These are phyloP conservation scores for Trogon surrucura DNA, from an alignment of 2,113 vertebrate species.

Conservation along the genomic window DNA sequence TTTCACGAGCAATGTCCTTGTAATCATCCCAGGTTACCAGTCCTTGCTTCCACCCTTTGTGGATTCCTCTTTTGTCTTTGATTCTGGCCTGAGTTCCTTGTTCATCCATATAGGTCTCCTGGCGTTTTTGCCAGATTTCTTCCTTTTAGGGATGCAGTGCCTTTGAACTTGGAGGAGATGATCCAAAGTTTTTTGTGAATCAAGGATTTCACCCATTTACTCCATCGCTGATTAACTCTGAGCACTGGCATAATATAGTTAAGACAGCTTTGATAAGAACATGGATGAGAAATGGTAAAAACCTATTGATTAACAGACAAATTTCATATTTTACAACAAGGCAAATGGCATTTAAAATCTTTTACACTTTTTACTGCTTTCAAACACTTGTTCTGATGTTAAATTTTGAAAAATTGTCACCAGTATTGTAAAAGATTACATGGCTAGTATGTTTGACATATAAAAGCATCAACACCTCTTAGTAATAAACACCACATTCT, in stretches of 20 bases:
- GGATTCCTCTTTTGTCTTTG: too few relatives aligned
- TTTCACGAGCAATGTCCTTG: too few relatives aligned
- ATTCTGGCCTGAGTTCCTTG: too few relatives aligned
- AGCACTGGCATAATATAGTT: background rate
- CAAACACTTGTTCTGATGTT: background rate
- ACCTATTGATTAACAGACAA: background rate
- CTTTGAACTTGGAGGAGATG: too few relatives aligned
- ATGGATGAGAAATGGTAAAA: background rate
- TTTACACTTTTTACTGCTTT: background rate
- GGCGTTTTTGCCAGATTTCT: background rate
- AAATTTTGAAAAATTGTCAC: background rate
- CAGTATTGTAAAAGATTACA: conserved; percentile 5
- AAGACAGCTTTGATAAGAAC: background rate
- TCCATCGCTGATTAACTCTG: background rate
- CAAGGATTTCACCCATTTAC: background rate
- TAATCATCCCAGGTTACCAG: too few relatives aligned
- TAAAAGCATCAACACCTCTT: conserved; percentile 25
- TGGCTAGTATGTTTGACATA: background rate
- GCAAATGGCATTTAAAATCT: background rate
- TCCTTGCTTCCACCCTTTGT: too few relatives aligned
- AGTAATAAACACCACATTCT: conserved; percentile 23
- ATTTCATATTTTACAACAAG: background rate
- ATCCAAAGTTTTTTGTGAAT: background rate
- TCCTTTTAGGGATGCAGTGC: background rate
- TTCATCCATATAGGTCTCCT: too few relatives aligned